A percentile compares a stretch with the other conserved stretches of the same genome.
Conservation (phyloP, 2,888 invertebrate genomes). For the Molorchus minor region DNA sequence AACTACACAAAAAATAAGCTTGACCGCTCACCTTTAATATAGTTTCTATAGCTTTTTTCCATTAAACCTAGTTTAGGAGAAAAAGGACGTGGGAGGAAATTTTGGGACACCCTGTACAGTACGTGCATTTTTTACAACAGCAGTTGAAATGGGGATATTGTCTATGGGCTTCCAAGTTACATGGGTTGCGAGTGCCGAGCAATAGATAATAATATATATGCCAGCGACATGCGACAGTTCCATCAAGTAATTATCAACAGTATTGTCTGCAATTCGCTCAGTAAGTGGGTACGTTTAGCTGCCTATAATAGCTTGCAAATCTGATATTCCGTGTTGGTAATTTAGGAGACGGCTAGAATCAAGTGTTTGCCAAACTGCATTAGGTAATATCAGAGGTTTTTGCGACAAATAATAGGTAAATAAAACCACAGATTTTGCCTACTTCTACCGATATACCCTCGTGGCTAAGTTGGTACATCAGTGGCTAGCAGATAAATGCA, state of each 20-base stretch:
- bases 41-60: too few relatives aligned
- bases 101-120: too few relatives aligned
- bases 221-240: conserved; percentile 38
- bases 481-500: neutral
- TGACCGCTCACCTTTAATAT: too few relatives aligned
- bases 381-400: neutral
- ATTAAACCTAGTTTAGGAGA: too few relatives aligned
- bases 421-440: neutral
- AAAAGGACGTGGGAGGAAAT: too few relatives aligned
- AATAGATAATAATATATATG: conserved; percentile 43
- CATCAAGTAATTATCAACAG: conserved; percentile 38
- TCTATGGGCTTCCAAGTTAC: conserved; percentile 13
- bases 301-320: conserved; percentile 27
- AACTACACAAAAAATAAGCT: too few relatives aligned
- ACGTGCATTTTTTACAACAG: too few relatives aligned
- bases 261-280: conserved; percentile 39
- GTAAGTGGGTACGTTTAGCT: conserved; percentile 29
- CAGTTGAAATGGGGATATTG: conserved; percentile 1
- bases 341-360: neutral
- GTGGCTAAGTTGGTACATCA: neutral
- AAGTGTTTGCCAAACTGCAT: neutral
- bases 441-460: neutral
- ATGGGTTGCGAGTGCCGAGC: conserved; percentile 26
- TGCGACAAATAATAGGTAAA: neutral
- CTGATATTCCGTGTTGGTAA: conserved; percentile 15